A percentile compares a stretch with the other conserved stretches of the same genome.
Evolutionary conservation across 2,888 invertebrate genomes (phyloP).

Genomic region (Agriopis leucophaearia): DNA sequence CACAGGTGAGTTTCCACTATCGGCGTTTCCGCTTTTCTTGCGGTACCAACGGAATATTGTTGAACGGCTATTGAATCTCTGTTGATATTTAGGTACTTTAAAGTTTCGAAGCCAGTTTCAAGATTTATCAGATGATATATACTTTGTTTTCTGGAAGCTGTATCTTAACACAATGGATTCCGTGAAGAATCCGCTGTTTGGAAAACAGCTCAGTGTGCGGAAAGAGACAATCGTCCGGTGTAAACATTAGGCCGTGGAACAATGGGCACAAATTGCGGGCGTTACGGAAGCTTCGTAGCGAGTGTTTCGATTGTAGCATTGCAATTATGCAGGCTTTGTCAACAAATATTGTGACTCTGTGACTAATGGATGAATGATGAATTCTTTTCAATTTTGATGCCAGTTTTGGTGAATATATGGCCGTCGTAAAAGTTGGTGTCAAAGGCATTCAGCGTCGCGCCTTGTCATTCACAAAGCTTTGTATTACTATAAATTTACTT

Average conservation of each 20-base stretch:
- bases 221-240: slow-evolving; percentile 79
- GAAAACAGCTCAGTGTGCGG: slow-evolving; percentile 80
- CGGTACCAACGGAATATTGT: neutral
- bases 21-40: slow-evolving; percentile 30
- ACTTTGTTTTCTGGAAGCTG: slow-evolving; percentile 58
- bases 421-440: slow-evolving; percentile 80
- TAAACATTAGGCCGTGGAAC: slow-evolving; percentile 81
- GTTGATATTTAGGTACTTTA: neutral
- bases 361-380: slow-evolving; percentile 86
- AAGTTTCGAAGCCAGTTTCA: slow-evolving; percentile 13
- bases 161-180: slow-evolving; percentile 70
- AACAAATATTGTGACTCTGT: slow-evolving; percentile 83
- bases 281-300: slow-evolving; percentile 86
- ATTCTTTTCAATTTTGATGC: slow-evolving; percentile 82
- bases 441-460: slow-evolving; percentile 74
- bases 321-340: slow-evolving; percentile 81
- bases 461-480: slow-evolving; percentile 78
- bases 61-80: slow-evolving; percentile 16
- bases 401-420: slow-evolving; percentile 80
- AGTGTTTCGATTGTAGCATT: slow-evolving; percentile 83
- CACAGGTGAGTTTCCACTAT: slow-evolving; percentile 91
- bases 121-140: slow-evolving; percentile 41
- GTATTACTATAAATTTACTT: slow-evolving; percentile 69
- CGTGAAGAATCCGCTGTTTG: slow-evolving; percentile 76
- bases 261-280: slow-evolving; percentile 84